Conservation (phyloP, 2,113 vertebrate species). For the Dasyprocta punctata region DNA sequence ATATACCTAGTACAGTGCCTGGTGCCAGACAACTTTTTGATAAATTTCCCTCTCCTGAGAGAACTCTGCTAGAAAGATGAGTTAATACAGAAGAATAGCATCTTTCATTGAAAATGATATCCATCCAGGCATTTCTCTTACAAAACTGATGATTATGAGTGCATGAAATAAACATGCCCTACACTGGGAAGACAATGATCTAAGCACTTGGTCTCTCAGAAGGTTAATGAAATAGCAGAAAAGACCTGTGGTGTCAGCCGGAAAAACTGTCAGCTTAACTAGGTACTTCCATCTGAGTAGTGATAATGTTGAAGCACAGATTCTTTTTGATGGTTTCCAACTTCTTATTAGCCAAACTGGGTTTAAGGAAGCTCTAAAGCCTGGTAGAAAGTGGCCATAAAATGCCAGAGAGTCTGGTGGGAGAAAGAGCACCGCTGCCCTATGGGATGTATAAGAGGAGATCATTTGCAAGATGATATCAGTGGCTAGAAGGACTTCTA, state of each 20-base stretch:
- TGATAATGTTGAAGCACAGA: background rate
- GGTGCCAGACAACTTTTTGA: background rate
- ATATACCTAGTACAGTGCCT: background rate
- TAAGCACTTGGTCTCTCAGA: background rate
- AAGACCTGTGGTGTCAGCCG: background rate
- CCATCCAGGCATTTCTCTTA: background rate
- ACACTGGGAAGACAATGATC: background rate
- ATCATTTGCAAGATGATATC: background rate
- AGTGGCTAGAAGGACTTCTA: background rate
- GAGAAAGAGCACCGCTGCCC: background rate
- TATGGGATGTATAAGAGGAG: background rate
- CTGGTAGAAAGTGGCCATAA: background rate
- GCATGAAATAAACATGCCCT: conserved; percentile 3
- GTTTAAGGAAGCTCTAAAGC: background rate
- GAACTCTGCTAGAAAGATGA: background rate
- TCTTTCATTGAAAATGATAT: conserved; percentile 23
- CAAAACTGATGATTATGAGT: conserved; percentile 10
- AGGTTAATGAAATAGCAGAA: background rate
- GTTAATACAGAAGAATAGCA: conserved; percentile 10
- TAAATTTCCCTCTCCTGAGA: background rate
- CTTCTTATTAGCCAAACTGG: background rate
- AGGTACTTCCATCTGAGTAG: conserved; percentile 5
- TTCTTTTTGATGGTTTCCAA: background rate
- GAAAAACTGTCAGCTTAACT: background rate
- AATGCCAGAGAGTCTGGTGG: background rate